phyloP scores from a whole-genome alignment of 2,888 invertebrate genomes.

The Hartigia nigra region DNA sequence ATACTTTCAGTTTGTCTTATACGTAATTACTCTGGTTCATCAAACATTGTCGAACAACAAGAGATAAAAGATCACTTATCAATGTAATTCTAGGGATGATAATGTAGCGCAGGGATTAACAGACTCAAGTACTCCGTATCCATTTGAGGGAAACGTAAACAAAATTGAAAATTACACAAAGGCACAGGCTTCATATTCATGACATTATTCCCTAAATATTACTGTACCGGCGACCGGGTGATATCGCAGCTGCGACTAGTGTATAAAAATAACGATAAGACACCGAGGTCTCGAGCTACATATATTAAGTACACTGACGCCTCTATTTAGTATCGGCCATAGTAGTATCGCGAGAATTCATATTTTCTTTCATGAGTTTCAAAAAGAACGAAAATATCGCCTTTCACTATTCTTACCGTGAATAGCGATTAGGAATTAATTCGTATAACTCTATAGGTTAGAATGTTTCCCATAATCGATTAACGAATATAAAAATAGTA shows the following conservation, averaged over 20 bases:
- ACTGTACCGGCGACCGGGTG: background rate
- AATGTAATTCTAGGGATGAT: background rate
- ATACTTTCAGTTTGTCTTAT: background rate
- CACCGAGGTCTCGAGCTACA: background rate
- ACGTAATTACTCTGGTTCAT: background rate
- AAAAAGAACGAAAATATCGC: background rate
- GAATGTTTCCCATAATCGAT: background rate
- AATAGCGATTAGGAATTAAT: background rate
- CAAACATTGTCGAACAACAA: background rate
- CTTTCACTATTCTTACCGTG: background rate
- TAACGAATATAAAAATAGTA: background rate
- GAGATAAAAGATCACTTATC: background rate
- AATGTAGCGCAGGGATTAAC: background rate
- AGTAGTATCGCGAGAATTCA: background rate
- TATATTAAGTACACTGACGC: background rate
- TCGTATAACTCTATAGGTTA: background rate
- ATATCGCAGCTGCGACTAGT: background rate
- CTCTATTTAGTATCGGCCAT: background rate
- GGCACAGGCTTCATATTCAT: background rate
- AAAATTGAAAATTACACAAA: background rate
- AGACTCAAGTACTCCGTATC: background rate
- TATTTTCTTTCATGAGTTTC: background rate
- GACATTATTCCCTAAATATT: background rate
- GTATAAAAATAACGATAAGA: conserved; percentile 3
- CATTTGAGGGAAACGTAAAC: background rate